Conservation (phyloP, 2,797 vertebrate genomes). For the Pangasius mekongensis region DNA sequence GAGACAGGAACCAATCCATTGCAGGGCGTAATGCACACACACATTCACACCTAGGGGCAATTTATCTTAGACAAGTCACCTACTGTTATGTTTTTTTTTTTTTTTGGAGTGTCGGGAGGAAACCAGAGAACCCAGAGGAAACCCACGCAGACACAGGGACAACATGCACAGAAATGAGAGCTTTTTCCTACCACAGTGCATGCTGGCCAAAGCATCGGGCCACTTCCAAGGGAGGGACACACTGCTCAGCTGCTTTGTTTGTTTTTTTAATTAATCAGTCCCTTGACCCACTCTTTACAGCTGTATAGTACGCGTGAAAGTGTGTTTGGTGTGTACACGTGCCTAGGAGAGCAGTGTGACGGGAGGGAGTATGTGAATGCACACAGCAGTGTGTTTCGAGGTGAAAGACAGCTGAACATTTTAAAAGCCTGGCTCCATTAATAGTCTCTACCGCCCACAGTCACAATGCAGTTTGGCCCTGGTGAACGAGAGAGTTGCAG, state of each 20-base stretch:
- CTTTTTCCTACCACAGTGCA: slow-evolving; percentile 10
- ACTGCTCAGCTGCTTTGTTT: slow-evolving; percentile 37
- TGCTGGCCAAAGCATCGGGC: slow-evolving; percentile 25
- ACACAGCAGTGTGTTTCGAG: slow-evolving; percentile 43
- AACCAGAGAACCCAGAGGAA: neutral
- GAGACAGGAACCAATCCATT: neutral
- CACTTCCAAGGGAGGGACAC: slow-evolving; percentile 24
- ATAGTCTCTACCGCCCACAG: slow-evolving; percentile 48
- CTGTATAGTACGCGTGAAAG: slow-evolving; percentile 33
- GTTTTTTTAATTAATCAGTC: slow-evolving; percentile 42
- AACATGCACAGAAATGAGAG: neutral
- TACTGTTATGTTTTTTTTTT: no score
- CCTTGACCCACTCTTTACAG: slow-evolving; percentile 39
- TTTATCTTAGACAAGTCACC: neutral
- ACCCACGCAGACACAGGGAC: neutral
- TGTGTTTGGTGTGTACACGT: slow-evolving; percentile 24
- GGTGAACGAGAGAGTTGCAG: slow-evolving; percentile 18
- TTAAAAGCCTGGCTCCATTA: slow-evolving; percentile 50
- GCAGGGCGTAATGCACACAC: neutral
- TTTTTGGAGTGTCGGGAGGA: neutral
- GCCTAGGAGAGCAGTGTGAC: slow-evolving; percentile 30
- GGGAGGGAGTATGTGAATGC: slow-evolving; percentile 32
- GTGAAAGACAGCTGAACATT: slow-evolving; percentile 46
- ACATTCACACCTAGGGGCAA: neutral
- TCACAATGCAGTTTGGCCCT: neutral